Evolutionary conservation across 2,113 vertebrate species (phyloP).

Genomic region (Rattus norvegicus): GRCr8 NC_086031.1:3639001-3639500

Average conservation of each 20-base stretch:
- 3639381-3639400: not conserved
- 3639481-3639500: not conserved
- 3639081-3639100: not conserved
- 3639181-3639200: not conserved
- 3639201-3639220: not conserved
- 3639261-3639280: not conserved
- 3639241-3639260: not conserved
- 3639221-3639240: not conserved
- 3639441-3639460: not conserved
- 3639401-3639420: not conserved
- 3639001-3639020: not conserved
- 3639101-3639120: not conserved
- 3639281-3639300: not conserved
- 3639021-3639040: not conserved
- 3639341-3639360: not conserved
- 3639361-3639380: not conserved
- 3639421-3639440: not conserved
- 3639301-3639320: not conserved
- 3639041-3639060: not conserved
- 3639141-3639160: not conserved
- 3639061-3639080: not conserved
- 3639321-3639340: not conserved
- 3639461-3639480: not conserved
- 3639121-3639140: not conserved
- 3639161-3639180: not conserved